A percentile compares a stretch with the other conserved stretches of the same genome.
Conservation (phyloP, 2,888 invertebrate species). For the Stenichneumon culpator region DNA sequence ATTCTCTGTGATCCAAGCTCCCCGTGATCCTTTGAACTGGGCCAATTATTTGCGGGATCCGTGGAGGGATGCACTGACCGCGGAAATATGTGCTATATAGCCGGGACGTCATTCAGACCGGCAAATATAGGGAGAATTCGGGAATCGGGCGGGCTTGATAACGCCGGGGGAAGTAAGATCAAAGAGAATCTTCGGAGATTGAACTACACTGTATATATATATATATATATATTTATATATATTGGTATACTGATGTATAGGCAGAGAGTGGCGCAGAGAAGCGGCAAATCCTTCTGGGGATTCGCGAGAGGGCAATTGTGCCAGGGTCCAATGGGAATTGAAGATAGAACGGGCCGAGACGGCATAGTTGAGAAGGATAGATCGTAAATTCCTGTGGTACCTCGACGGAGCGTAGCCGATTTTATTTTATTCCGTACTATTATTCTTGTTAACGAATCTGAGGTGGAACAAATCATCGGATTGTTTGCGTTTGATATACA, state of each 20-base stretch:
- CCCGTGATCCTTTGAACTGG: constrained; percentile 15
- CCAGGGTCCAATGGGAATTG: constrained; percentile 14
- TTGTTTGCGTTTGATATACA: not conserved
- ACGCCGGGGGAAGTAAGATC: constrained; percentile 68
- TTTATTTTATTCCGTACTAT: not conserved
- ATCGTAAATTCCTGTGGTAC: not conserved
- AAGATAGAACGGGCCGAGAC: constrained; percentile 18
- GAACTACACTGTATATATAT: constrained; percentile 46
- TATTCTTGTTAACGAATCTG: not conserved
- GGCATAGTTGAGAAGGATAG: not conserved
- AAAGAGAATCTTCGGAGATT: constrained; percentile 69
- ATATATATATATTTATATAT: not conserved
- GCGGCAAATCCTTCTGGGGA: constrained; percentile 41
- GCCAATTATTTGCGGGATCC: constrained; percentile 55
- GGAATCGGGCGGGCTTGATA: constrained; percentile 59
- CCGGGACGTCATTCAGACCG: constrained; percentile 26
- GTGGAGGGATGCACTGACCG: constrained; percentile 14
- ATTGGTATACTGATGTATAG: not conserved
- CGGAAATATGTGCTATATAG: constrained; percentile 22
- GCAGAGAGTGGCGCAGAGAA: not conserved
- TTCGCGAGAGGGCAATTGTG: constrained; percentile 55
- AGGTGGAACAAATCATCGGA: not conserved
- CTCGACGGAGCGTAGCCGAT: not conserved
- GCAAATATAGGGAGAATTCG: constrained; percentile 20
- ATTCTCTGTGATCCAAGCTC: not conserved